Conservation (phyloP, 2,113 vertebrate species). For the human region DNA sequence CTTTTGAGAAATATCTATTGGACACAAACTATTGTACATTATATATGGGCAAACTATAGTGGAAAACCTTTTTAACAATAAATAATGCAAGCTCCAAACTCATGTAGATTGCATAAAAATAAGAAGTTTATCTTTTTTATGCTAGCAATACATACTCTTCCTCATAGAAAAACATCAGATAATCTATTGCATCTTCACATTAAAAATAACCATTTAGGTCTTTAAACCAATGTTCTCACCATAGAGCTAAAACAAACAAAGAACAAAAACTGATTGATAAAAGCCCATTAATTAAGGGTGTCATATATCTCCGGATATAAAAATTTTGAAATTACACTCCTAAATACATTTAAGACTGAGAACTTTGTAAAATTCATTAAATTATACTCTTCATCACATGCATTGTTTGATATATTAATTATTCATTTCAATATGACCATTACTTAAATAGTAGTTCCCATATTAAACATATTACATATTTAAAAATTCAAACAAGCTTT, state of each 20-base stretch:
- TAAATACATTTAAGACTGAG: background rate
- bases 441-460: background rate
- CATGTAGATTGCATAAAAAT: background rate
- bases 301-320: background rate
- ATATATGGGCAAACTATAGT: background rate
- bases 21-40: background rate
- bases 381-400: background rate
- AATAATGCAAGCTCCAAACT: background rate
- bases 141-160: background rate
- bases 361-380: background rate
- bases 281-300: background rate
- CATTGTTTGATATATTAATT: background rate
- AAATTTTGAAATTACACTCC: background rate
- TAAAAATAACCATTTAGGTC: background rate
- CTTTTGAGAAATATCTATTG: background rate
- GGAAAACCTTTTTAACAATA: background rate
- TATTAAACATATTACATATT: background rate
- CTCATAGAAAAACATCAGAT: background rate
- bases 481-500: background rate
- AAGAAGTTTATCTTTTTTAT: background rate
- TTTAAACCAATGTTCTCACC: background rate
- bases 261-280: background rate
- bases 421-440: background rate
- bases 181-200: background rate
- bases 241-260: background rate